Evolutionary conservation across 2,888 invertebrate genomes (phyloP).

Genomic region (Stenurella melanura): DNA sequence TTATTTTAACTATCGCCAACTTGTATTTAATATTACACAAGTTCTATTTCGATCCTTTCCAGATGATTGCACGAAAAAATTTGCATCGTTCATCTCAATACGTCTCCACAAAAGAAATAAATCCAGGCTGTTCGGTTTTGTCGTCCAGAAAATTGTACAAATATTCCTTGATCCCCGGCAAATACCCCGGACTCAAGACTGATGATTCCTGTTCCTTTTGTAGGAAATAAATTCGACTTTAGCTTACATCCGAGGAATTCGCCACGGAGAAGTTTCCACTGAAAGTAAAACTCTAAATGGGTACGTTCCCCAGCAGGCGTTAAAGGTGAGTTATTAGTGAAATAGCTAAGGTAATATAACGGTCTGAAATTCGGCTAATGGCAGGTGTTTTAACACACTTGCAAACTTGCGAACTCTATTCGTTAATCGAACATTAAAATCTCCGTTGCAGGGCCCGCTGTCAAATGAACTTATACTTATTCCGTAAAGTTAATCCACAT

Average conservation of each 20-base stretch:
- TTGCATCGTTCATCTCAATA: conserved; percentile 13
- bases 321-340: conserved; percentile 18
- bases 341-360: conserved; percentile 3
- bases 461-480: no score
- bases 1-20: background rate
- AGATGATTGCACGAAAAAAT: background rate
- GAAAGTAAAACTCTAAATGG: background rate
- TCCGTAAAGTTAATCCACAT: no score
- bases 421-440: background rate
- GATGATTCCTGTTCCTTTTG: conserved; percentile 2
- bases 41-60: background rate
- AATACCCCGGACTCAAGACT: conserved; percentile 3
- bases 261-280: conserved; percentile 3
- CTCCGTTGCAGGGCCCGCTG: no score
- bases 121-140: conserved; percentile 15
- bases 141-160: conserved; percentile 21
- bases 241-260: background rate
- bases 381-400: background rate
- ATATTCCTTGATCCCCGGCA: conserved; percentile 2
- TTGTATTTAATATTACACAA: background rate
- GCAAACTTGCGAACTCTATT: background rate
- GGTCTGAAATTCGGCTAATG: background rate
- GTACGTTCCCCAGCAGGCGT: background rate
- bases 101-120: conserved; percentile 1
- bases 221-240: conserved; percentile 3